Evolutionary conservation across 2,113 vertebrate species (phyloP), one percentile per base, ranked within the genome.

Genomic region (Choloepus hoffmanni): DNA sequence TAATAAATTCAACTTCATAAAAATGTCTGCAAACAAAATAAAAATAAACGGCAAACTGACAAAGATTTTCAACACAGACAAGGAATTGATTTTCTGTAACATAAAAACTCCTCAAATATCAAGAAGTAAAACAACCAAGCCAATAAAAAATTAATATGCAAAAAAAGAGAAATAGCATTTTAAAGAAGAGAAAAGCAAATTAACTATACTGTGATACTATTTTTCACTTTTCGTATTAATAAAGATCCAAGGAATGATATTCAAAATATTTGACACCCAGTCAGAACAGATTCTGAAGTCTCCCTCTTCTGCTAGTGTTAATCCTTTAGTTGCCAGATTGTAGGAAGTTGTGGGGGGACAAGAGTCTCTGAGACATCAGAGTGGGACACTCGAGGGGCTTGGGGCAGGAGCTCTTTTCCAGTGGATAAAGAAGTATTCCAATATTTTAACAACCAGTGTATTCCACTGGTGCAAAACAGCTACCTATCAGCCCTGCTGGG

Each of bases 1-100:
- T 14, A 7, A 67, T 67, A 92, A 77, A 62, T 78, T 45, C 78
- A 77, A 45, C 50, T 72, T 89, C 13, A 67, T 18, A 30, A 60
- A 88, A 95, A 53, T 36, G 7, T 63, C 53, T 89, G 45, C 92
- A 93, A 87, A 86, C 36, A 70, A 77, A 55, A 68, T 40, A 78
- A 81, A 82, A 68, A 9, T 84, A 77, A 89, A 67, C 68, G 78
- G 48, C 78, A 83, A 82, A 36, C 4, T 60, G 21, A 78, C 9
- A 19, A 70, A 21, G 60, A 68, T 60, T 60, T 36, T 23, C 72
- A 45, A 28, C 26, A 30, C 8, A 10, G 18, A 55, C 15, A 67
- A 87, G 30, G 53, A 87, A 24, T 30, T 68, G 11, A 55, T 77
- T 68, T 67, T 78, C 43, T 68, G 48, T 87, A 62, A 58, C 78